Evolutionary conservation across 2,888 invertebrate genomes (phyloP), one percentile per base, ranked within the genome.

Genomic region (Anoplius nigerrimus): DNA sequence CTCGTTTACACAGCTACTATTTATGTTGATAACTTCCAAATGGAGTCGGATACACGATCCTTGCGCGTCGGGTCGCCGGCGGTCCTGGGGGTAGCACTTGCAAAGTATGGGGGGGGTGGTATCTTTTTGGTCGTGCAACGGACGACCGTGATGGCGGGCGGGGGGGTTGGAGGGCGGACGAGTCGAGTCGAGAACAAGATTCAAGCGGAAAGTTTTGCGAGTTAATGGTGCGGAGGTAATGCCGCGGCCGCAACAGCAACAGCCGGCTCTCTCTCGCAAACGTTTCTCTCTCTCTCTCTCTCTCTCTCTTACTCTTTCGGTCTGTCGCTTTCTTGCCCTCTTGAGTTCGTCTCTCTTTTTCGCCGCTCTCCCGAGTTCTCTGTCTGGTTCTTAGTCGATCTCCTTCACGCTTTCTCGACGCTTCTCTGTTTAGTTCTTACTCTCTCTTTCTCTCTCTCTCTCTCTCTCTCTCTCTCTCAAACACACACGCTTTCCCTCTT

Each of bases 141-240:
- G 52, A 43, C 16, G 52, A 45, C 16, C 24, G 34, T n/a, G 46
- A 46, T n/a, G 16, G 34, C 24, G 11, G 24, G 27, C 13, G 5
- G 59, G 53, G 18, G 54, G 52, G 54, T 42, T 21, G 56, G 51
- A 67, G 72, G 45, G 66, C 21, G 57, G 74, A 72, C 78, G 75
- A 82, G 84, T 78, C 81, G 80, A 84, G 81, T 84, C 82, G 84
- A 85, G 87, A 87, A 87, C 85, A 87, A 87, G 88, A 88, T 87
- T 86, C 86, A 83, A 86, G 88, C 87, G 87, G 85, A 88, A 87
- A 87, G 87, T 88, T 88, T 87, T 85, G 85, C 85, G 87, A 87
- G 88, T 88, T 88, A 88, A 88, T 88, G 88, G 87, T 84, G 87
- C 85, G 84, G 82, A 87, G 86, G 86, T 88, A 88, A 88, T 86